phyloP scores from a whole-genome alignment of 2,888 invertebrate genomes.

The Hyposoter didymator region DNA sequence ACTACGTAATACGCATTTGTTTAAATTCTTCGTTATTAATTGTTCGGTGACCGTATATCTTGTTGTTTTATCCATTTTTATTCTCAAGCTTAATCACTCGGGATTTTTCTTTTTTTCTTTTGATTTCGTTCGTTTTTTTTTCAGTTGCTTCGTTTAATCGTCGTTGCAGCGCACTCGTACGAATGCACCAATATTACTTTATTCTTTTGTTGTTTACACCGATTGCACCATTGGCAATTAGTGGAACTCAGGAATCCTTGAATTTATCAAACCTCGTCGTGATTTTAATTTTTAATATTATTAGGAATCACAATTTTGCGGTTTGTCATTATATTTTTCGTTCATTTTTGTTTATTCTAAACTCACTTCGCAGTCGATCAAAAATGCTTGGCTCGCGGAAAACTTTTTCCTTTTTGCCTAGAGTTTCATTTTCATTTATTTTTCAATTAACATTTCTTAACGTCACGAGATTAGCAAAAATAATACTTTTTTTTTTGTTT shows the following conservation, averaged over 20 bases:
- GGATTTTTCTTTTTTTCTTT: conserved; percentile 39
- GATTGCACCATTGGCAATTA: neutral
- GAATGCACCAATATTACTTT: conserved; percentile 30
- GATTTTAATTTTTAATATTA: conserved; percentile 34
- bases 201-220: neutral
- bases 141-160: conserved; percentile 33
- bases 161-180: conserved; percentile 33
- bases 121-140: conserved; percentile 23
- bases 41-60: conserved; percentile 54
- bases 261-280: conserved; percentile 1
- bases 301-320: conserved; percentile 62
- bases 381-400: conserved; percentile 4
- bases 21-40: conserved; percentile 51
- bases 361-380: conserved; percentile 46
- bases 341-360: conserved; percentile 19
- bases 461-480: neutral
- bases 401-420: conserved; percentile 32
- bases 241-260: conserved; percentile 10
- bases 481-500: conserved; percentile 10
- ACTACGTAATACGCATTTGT: conserved; percentile 59
- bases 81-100: conserved; percentile 44
- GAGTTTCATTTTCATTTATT: conserved; percentile 38
- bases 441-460: conserved; percentile 19
- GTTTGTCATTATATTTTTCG: conserved; percentile 27
- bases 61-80: conserved; percentile 69